Percentiles rank a stretch among this genome's conserved stretches.
phyloP scores from a whole-genome alignment of 2,113 vertebrate genomes.

The Microtus montanus region DNA sequence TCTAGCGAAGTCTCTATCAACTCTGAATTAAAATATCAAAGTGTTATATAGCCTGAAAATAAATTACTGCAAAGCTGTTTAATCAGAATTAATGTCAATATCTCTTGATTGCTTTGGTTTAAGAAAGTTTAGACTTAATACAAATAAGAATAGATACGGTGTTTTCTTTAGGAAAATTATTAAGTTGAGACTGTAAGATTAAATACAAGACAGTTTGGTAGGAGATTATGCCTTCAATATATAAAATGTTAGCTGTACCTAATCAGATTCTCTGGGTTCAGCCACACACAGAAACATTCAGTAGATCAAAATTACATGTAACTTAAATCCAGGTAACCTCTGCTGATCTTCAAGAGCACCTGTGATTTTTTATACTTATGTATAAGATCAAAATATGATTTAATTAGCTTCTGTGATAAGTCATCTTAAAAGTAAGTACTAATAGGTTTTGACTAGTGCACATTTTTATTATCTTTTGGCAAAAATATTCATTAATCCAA shows the following conservation, averaged over 20 bases:
- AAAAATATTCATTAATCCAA: background rate
- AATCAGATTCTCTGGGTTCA: background rate
- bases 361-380: background rate
- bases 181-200: background rate
- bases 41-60: background rate
- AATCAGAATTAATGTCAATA: background rate
- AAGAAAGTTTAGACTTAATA: background rate
- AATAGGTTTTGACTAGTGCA: accelerated
- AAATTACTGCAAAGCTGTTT: background rate
- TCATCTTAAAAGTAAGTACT: background rate
- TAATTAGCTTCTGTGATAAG: background rate
- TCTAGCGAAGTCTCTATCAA: background rate
- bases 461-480: background rate
- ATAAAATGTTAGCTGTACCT: too few species aligned
- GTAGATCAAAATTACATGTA: background rate
- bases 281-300: background rate
- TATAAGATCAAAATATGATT: background rate
- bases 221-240: background rate
- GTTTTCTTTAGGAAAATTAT: background rate
- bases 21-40: constrained; percentile 33
- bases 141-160: background rate
- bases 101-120: background rate
- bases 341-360: background rate
- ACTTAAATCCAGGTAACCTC: background rate
- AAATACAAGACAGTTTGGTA: too few species aligned